phyloP scores from a whole-genome alignment of 30 jellyfish, hydroid and myxozoan genomes.

The Pelagia noctiluca region DNA sequence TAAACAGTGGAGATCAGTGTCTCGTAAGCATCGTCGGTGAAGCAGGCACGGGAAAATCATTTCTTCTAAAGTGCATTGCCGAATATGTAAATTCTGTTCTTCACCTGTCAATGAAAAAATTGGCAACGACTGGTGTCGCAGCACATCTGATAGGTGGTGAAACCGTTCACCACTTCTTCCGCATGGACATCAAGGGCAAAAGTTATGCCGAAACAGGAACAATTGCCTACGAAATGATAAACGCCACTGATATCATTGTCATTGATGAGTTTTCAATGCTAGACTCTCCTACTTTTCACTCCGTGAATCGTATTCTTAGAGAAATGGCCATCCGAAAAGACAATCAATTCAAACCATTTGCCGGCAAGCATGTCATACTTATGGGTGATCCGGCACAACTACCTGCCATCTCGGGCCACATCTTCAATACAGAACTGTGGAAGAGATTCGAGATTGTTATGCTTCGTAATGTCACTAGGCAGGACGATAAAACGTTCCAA shows the following conservation, averaged over 20 bases:
- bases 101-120: no score
- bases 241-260: neutral
- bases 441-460: constrained; percentile 1
- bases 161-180: constrained; percentile 15
- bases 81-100: no score
- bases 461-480: constrained; percentile 8
- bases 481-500: constrained; percentile 4
- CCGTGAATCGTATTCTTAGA: neutral
- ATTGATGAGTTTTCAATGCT: constrained; percentile 21
- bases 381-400: no score
- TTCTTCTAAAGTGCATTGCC: no score
- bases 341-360: constrained; percentile 12
- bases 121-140: constrained; percentile 32
- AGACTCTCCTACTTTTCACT: constrained; percentile 3
- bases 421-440: neutral
- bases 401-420: neutral
- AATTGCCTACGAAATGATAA: neutral
- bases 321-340: constrained; percentile 3
- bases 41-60: no score
- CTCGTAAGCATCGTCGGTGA: no score
- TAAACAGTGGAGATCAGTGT: no score
- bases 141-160: constrained; percentile 22
- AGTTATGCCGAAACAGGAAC: constrained; percentile 16
- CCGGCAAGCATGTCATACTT: constrained; percentile 19
- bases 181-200: constrained; percentile 3